phyloP scores from a whole-genome alignment of 1,140 invertebrate genomes.

The Rhopalosiphum maidis region DNA sequence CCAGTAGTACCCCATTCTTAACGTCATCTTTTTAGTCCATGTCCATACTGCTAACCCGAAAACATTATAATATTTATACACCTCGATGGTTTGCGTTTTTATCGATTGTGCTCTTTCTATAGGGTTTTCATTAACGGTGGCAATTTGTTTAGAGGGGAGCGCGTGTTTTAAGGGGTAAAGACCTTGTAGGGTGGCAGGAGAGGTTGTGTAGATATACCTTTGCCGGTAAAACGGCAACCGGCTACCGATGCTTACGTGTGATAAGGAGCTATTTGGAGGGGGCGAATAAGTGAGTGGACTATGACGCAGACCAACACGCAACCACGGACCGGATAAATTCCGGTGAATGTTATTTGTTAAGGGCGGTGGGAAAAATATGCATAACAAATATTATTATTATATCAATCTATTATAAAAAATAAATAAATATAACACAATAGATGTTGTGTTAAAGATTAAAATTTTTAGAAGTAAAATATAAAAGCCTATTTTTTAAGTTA shows the following conservation, averaged over 20 bases:
- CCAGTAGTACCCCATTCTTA: background rate
- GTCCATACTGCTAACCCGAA: no score
- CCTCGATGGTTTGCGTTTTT: background rate
- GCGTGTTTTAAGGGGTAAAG: background rate
- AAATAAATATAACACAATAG: background rate
- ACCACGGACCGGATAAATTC: constrained; percentile 20
- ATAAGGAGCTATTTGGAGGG: background rate
- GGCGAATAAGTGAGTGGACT: background rate
- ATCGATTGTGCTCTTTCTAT: background rate
- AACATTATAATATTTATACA: background rate
- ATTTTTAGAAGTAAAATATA: background rate
- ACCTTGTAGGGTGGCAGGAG: background rate
- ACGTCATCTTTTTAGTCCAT: background rate
- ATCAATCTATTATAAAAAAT: background rate
- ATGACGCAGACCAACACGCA: constrained; percentile 13
- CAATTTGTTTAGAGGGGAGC: background rate
- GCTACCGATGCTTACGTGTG: constrained; percentile 36
- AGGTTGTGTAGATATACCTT: background rate
- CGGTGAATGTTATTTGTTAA: constrained; percentile 31
- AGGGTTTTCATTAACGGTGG: background rate
- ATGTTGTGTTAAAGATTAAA: background rate
- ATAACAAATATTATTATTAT: background rate
- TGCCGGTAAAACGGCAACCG: constrained; percentile 38
- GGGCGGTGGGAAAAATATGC: background rate
- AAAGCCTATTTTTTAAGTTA: background rate